Percentiles rank a stretch among this genome's conserved stretches.
These are phyloP conservation scores for Melanargia galathea DNA, from an alignment of 2,888 invertebrate species.

Conservation along the genomic window DNA sequence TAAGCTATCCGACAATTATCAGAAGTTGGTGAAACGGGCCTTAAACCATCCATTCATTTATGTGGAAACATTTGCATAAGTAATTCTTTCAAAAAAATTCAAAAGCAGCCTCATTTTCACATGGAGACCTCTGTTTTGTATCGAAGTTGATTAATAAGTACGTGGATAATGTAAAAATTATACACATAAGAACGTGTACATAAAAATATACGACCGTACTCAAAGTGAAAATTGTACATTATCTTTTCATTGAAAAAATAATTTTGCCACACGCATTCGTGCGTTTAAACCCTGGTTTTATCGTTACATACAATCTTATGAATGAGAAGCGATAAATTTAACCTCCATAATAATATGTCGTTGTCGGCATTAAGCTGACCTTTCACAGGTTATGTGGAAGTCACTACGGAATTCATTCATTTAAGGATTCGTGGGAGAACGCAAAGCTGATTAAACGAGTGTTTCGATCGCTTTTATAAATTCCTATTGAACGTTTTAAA, in stretches of 20 bases:
- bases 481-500: too few relatives aligned
- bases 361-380: conserved; percentile 4
- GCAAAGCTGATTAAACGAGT: too few relatives aligned
- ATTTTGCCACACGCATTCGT: conserved; percentile 21
- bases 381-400: conserved; percentile 1
- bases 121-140: conserved; percentile 11
- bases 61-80: conserved; percentile 10
- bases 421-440: too few relatives aligned
- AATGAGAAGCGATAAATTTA: conserved; percentile 28
- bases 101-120: neutral
- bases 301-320: conserved; percentile 28
- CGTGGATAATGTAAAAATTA: conserved; percentile 20
- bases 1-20: too few relatives aligned
- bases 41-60: neutral
- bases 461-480: too few relatives aligned
- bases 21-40: too few relatives aligned
- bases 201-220: conserved; percentile 17
- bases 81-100: conserved; percentile 9
- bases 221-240: conserved; percentile 20
- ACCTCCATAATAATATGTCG: conserved; percentile 27
- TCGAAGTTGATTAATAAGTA: conserved; percentile 9
- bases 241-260: conserved; percentile 18
- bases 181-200: conserved; percentile 15
- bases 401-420: neutral
- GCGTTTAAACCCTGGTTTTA: conserved; percentile 24